Evolutionary conservation across 1,140 invertebrate species (phyloP).

Genomic region (Drosophila kurseongensis): DNA sequence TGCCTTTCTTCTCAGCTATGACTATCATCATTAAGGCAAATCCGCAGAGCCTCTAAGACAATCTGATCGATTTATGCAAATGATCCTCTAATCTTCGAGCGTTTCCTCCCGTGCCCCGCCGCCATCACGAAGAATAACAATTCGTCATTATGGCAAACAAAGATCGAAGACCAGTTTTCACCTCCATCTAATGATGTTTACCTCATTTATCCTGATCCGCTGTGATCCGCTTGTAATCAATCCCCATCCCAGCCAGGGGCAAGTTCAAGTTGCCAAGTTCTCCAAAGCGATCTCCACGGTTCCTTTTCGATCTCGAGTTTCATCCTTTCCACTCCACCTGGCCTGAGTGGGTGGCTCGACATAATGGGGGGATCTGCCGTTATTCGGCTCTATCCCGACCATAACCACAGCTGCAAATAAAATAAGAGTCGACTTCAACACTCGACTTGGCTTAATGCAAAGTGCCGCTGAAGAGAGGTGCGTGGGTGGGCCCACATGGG

Average conservation of each 20-base stretch:
- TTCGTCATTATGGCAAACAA: slow-evolving; percentile 59
- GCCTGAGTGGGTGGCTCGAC: slow-evolving; percentile 39
- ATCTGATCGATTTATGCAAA: slow-evolving; percentile 49
- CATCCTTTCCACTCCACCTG: slow-evolving; percentile 38
- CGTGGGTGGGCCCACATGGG: slow-evolving; percentile 43
- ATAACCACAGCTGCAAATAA: slow-evolving; percentile 29
- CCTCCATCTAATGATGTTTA: slow-evolving; percentile 51
- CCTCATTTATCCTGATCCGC: slow-evolving; percentile 52
- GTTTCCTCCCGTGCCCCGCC: background rate
- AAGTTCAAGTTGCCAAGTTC: slow-evolving; percentile 45
- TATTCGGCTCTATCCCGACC: slow-evolving; percentile 10
- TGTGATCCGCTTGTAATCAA: slow-evolving; percentile 47
- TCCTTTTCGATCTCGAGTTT: slow-evolving; percentile 26
- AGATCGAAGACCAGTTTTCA: slow-evolving; percentile 39
- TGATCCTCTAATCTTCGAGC: slow-evolving; percentile 35
- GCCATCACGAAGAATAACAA: slow-evolving; percentile 33
- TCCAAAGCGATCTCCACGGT: slow-evolving; percentile 10
- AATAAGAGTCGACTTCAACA: slow-evolving; percentile 39
- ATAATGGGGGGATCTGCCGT: slow-evolving; percentile 41
- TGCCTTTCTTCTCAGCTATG: background rate
- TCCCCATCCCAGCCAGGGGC: slow-evolving; percentile 41
- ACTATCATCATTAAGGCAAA: slow-evolving; percentile 20
- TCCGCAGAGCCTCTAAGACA: slow-evolving; percentile 20
- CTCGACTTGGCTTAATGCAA: slow-evolving; percentile 42
- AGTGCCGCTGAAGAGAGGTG: slow-evolving; percentile 36